Evolutionary conservation across 2,888 invertebrate genomes (phyloP), one percentile per base, ranked within the genome.

Genomic region (Nycteola revayana): DNA sequence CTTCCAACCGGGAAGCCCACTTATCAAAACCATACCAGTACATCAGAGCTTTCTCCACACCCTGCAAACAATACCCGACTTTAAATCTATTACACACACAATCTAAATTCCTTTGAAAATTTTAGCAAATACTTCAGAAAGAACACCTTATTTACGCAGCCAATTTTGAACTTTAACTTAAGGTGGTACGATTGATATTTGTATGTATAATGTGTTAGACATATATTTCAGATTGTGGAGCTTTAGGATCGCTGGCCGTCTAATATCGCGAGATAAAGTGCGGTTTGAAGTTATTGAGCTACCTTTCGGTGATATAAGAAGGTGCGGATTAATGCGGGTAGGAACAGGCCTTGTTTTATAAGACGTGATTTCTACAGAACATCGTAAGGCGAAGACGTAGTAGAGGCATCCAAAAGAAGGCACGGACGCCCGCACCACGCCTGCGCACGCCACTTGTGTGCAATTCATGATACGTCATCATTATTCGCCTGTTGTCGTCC

Each of bases 21-120:
- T 79, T 81, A 81, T 82, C 82, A 83, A 70, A 66, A 59, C 52
- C 40, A 51, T 41, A 45, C 48, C 58, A 60, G 70, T 76, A 75
- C 80, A 80, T 82, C 81, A 72, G 63, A 53, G 75, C 82, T 82
- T 82, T 83, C 81, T 75, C 79, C 54, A 53, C 32, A 31, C 9
- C 7, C 22, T 11, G 3, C 33, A 27, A 6, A 0, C n/a, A 0
- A 35, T 20, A 14, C 0, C 3, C 0, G 29, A 1, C 32, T 8
- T 18, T 52, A 30, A 21, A 7, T 2, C 1, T 0, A 0, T 34
- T 5, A 10, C 7, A 25, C 10, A 14, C 2, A 5, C 21, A 7
- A n/a, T 3, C 7, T 2, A 21, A 21, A 7, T 5, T 21, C 2
- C 3, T n/a, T n/a, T 21, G 7, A 21, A 21, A 2, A 21, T 2